Evolutionary conservation across 53 echinoderm and acorn worm species (phyloP), one percentile per base, ranked within the genome.

Genomic region (Luidia sarsii): DNA sequence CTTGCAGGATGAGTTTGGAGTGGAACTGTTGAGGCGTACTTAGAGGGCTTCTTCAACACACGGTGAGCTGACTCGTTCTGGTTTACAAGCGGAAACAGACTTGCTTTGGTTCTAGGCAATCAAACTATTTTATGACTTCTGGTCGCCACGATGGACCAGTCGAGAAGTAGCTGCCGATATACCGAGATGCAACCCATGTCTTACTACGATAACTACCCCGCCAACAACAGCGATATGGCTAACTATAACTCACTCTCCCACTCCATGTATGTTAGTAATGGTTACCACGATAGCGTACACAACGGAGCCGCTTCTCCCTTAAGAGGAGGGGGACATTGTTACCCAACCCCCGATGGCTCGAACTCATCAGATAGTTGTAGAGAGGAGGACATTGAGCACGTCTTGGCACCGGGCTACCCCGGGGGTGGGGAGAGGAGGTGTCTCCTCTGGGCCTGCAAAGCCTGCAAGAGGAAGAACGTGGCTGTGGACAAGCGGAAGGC

Each of bases 401-500:
- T 99, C 39, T 64, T 99, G 34, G 99, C 99, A 34, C 99, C 99
- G 4, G 99, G 99, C 3, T 99, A 90, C 71, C 99, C 94, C 39
- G 99, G 87, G 39, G 89, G 94, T 65, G 93, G 93, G 68, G 93
- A 99, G 86, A 82, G 99, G 32, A 71, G 93, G 64, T 99, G 99
- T 50, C 75, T 99, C 53, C 89, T 99, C 69, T 99, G 99, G 99
- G 99, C 99, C 3, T 99, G 99, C 72, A 99, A 99, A 50, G 99
- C 99, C 15, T 99, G 99, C 79, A 99, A 99, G 75, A 82, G 93
- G 57, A 99, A 99, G 69, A 94, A 91, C 61, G 94, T 99, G 1
- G 91, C 99, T 16, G 91, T 99, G 48, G 99, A 99, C 86, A 99
- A 99, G 89, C 82, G 99, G 50, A 99, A 99, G 70, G 99, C 99